Percentiles rank a stretch among this genome's conserved stretches.
Conservation (phyloP, 2,797 vertebrate genomes). For the Halcyon leucocephala region DNA sequence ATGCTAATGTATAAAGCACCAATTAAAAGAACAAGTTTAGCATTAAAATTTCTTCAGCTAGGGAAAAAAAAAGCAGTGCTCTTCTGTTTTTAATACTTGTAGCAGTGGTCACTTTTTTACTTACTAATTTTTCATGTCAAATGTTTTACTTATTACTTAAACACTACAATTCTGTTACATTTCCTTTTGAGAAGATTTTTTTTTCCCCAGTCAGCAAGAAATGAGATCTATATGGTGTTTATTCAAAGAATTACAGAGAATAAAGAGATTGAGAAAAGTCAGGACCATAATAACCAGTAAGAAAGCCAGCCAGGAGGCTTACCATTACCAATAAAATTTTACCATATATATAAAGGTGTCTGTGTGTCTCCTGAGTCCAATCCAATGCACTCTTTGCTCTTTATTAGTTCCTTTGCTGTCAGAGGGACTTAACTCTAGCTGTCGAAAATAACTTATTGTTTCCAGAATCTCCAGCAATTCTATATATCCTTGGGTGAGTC, state of each 20-base stretch:
- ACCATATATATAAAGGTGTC: background rate
- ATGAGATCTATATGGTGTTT: background rate
- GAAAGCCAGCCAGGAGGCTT: background rate
- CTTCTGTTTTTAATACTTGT: background rate
- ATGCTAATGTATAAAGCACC: background rate
- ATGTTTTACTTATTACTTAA: background rate
- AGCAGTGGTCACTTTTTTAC: background rate
- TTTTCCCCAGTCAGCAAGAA: background rate
- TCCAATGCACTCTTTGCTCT: background rate
- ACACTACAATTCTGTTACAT: background rate
- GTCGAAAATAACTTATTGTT: constrained; percentile 18
- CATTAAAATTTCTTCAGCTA: background rate
- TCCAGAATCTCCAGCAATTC: background rate
- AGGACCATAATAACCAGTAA: background rate
- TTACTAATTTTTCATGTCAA: background rate
- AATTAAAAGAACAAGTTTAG: background rate
- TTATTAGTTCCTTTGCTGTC: constrained; percentile 13
- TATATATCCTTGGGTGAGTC: background rate
- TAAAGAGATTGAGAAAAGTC: background rate
- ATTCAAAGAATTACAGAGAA: background rate
- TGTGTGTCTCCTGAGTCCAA: background rate
- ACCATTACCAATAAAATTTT: constrained; percentile 10
- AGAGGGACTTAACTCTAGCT: background rate
- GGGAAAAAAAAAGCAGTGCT: background rate
- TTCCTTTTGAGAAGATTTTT: background rate